Evolutionary conservation across 2,888 invertebrate genomes (phyloP), one percentile per base, ranked within the genome.

Genomic region (Dascillus cervinus): DNA sequence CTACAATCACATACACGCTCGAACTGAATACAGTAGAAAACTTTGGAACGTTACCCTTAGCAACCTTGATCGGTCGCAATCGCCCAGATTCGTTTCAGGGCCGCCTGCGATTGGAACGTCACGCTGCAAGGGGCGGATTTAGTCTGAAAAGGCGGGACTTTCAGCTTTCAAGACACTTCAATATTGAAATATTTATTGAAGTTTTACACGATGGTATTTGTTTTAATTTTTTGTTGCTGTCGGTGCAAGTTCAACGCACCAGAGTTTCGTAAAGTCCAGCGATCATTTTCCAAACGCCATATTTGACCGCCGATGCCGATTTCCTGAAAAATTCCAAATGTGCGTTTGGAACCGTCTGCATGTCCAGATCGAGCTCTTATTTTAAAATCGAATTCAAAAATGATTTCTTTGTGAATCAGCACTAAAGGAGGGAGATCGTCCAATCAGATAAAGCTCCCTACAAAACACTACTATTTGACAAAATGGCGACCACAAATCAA

Each of bases 401-500:
- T n/a, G n/a, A n/a, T n/a, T n/a, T n/a, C n/a, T n/a, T n/a, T n/a
- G n/a, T n/a, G n/a, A n/a, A n/a, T n/a, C n/a, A n/a, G n/a, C n/a
- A 32, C 23, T 24, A 44, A 53, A 60, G 58, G 63, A 60, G 62
- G 62, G 64, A 65, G 66, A 65, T 65, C 53, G 52, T 58, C 66
- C 66, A 66, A 66, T 66, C 56, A 62, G 66, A 66, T 66, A 66
- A 64, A 56, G 52, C 53, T 52, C 55, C 59, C 64, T 62, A 65
- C 65, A 66, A 65, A 66, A 66, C 65, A 65, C 60, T 62, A 64
- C 64, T 65, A 66, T 65, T 65, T 66, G 66, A 66, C 66, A 66
- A 66, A 66, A 66, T 66, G 66, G 66, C 66, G 65, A 65, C 66
- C 64, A 65, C 66, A 66, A 66, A 66, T 66, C 66, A 66, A 60